Base-by-base conservation (phyloP, 2,888 invertebrate species). In the Cyclophora punctaria region DNA sequence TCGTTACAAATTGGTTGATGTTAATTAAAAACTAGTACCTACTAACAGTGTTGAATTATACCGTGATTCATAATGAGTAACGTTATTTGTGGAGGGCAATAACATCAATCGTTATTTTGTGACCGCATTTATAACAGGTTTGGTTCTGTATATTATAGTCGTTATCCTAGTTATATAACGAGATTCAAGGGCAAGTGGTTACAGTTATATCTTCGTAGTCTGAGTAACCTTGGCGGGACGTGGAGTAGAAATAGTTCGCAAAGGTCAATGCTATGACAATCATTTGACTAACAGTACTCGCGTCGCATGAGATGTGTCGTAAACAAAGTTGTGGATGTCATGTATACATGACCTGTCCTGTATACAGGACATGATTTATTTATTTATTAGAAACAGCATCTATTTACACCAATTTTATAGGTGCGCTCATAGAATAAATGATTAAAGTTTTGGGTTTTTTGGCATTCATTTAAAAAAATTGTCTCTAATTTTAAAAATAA, bases 181-280 rank as follows among this genome's bases (percentile, higher is more conserved):
- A 66, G 58, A 67, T 68, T 71, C 73, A 72, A 72, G 73, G 70
- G 60, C 69, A 62, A 54, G 60, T 34, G 33, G 34, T 44, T 33
- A 5, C 6, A 58, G 49, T 52, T 60, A 63, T 53, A 54, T 58
- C 51, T 57, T 53, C 57, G 49, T 48, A 52, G 55, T 57, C 57
- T 54, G 50, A 47, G 46, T 67, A 62, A 68, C 66, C 70, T 71
- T 70, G 69, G 59, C 53, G 51, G 35, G 20, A 20, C 50, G 52
- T 57, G 57, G 59, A 58, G 49, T 57, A 58, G 58, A 57, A 59
- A 62, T 58, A 64, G 55, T 56, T 48, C 34, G 53, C 50, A 41
- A 44, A 58, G 59, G 57, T 65, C 62, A 57, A 55, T 57, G 48
- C 43, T 42, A 52, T 35, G 47, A 49, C 41, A 20, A 20, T 20